Conservation (phyloP, 2,888 invertebrate species). For the Netelia melanura region DNA sequence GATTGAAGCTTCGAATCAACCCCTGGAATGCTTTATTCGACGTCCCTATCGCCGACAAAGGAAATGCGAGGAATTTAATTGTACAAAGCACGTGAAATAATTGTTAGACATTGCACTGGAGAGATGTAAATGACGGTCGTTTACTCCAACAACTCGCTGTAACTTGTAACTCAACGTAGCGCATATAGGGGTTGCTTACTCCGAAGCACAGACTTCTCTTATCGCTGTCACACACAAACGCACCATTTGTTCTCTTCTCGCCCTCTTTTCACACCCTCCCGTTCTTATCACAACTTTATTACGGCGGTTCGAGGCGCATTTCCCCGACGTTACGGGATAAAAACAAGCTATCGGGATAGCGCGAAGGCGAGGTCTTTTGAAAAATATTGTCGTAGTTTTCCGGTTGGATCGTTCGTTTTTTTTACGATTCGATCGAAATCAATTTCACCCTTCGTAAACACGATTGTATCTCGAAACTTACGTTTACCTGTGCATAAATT, state of each 20-base stretch:
- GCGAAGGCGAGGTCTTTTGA: neutral
- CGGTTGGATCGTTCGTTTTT: neutral
- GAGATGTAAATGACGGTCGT: neutral
- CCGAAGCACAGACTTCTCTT: no score
- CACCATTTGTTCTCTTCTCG: no score
- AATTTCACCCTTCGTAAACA: neutral
- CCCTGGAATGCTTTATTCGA: constrained; percentile 40
- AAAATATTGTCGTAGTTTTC: neutral
- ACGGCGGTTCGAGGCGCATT: neutral
- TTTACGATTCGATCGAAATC: neutral
- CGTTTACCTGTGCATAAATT: no score
- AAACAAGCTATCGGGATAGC: neutral
- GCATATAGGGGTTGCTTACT: no score
- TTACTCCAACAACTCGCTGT: neutral
- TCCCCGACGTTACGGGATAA: neutral
- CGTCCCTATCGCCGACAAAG: neutral
- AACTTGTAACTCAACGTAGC: no score
- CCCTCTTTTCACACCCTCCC: neutral
- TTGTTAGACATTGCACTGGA: constrained; percentile 11
- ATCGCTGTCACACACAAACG: no score
- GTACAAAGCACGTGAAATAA: constrained; percentile 15
- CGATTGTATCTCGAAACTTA: neutral
- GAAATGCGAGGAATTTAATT: constrained; percentile 47
- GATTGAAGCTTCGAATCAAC: constrained; percentile 33
- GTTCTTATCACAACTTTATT: neutral